A percentile compares a stretch with the other conserved stretches of the same genome.
Conservation (phyloP, 2,113 vertebrate genomes). For the Acanthisitta chloris region DNA sequence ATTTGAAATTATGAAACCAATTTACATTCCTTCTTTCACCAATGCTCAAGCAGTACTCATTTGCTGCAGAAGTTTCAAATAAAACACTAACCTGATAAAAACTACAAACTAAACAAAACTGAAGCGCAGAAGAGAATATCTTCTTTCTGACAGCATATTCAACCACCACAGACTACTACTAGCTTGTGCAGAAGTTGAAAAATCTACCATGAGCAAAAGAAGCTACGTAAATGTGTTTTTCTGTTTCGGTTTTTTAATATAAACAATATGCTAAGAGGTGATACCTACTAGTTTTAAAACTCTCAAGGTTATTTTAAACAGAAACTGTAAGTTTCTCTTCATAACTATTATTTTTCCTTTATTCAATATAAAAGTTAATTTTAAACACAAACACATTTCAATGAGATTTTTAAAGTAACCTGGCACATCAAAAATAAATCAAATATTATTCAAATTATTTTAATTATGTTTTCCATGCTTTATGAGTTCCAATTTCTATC, state of each 20-base stretch:
- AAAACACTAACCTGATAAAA: background rate
- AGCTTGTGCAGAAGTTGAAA: background rate
- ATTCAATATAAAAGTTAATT: background rate
- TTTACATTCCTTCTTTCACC: background rate
- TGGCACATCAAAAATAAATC: background rate
- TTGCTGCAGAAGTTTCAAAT: background rate
- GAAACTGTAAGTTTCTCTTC: background rate
- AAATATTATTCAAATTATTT: background rate
- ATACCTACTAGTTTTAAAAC: background rate
- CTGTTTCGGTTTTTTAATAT: background rate
- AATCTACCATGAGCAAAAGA: background rate
- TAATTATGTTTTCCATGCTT: background rate
- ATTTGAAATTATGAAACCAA: background rate
- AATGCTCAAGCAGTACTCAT: background rate
- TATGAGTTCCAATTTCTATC: background rate
- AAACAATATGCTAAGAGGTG: background rate
- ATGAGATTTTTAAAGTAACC: background rate
- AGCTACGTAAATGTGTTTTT: background rate
- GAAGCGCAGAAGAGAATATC: background rate
- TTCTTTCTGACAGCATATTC: background rate
- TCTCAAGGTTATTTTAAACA: background rate
- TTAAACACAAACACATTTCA: background rate
- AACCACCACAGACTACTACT: background rate
- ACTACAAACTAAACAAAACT: background rate
- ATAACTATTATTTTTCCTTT: background rate